Base-by-base conservation (phyloP, 2,113 vertebrate species). In the Hemiscyllium ocellatum region DNA sequence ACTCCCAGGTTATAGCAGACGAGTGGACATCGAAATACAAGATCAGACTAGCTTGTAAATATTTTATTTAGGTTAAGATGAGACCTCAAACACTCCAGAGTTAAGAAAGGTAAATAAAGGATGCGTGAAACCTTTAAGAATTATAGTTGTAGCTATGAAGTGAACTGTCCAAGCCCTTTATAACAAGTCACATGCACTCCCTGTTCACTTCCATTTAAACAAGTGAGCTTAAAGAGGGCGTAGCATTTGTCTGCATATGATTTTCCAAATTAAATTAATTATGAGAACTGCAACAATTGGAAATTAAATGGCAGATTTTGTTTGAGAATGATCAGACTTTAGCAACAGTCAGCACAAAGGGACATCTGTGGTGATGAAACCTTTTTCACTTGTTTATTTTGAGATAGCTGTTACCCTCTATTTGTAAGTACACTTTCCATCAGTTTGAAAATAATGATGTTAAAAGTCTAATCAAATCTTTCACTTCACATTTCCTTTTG, bases 51-150 rank as follows among this genome's bases (percentile, higher is more conserved):
- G 68, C 47, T 72, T 95, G 68, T 42, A 50, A 95, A 95, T 95
- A 76, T 52, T 95, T 52, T 95, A 26, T 52, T 95, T 50, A 70
- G 93, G 50, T 95, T 95, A 95, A 72, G 72, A 95, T 72, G 42
- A 52, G 22, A 50, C 68, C 68, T 95, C 70, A 95, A 95, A 52
- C 42, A 95, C 94, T 72, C 94, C 94, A 95, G 68, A 72, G 47
- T 95, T 47, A 95, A 72, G 69, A 50, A 76, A 95, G 94, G 15
- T 95, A 95, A 95, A 95, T 70, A 95, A 76, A 72, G 69, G 94
- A 76, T 76, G 50, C 76, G 29, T 47, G 26, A 95, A 26, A 76
- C 94, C 50, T 72, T 95, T 72, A 95, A 95, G 93, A 95, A 72
- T 95, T 72, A 13, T 42, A 72, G 22, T 72, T 95, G 69, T 47